Conservation (phyloP, 2,888 invertebrate genomes). For the Pantelozetes paolii region DNA sequence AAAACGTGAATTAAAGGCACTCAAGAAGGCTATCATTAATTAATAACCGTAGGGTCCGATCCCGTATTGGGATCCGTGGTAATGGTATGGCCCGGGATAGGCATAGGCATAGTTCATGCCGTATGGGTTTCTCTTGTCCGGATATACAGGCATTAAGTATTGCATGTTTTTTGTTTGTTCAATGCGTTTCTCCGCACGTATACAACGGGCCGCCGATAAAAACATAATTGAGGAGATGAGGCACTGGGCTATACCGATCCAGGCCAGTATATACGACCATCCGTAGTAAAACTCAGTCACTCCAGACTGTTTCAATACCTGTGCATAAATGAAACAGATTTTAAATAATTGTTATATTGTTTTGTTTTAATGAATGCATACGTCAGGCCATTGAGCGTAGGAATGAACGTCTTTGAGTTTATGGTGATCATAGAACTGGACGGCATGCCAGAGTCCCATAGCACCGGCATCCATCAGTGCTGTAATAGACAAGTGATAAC, state of each 20-base stretch:
- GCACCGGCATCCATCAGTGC: slow-evolving; percentile 85
- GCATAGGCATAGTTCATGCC: slow-evolving; percentile 68
- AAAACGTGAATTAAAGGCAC: slow-evolving; percentile 27
- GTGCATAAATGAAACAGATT: not conserved
- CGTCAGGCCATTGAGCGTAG: slow-evolving; percentile 74
- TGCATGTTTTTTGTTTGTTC: slow-evolving; percentile 96
- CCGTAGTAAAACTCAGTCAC: slow-evolving; percentile 62
- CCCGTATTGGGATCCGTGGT: slow-evolving; percentile 73
- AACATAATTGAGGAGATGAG: slow-evolving; percentile 85
- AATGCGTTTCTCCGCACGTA: slow-evolving; percentile 85
- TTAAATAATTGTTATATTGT: not conserved
- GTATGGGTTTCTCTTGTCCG: slow-evolving; percentile 74
- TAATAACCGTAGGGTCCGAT: slow-evolving; percentile 81
- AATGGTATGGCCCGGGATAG: slow-evolving; percentile 77
- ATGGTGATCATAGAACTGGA: slow-evolving; percentile 91
- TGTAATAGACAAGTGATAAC: slow-evolving; percentile 50
- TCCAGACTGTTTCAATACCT: slow-evolving; percentile 49
- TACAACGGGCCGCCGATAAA: slow-evolving; percentile 88
- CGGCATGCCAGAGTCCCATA: slow-evolving; percentile 94
- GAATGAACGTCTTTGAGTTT: slow-evolving; percentile 87
- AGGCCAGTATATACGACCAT: slow-evolving; percentile 95
- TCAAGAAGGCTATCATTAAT: slow-evolving; percentile 32
- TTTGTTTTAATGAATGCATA: slow-evolving; percentile 45
- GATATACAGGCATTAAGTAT: slow-evolving; percentile 81
- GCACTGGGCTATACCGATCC: slow-evolving; percentile 90